Evolutionary conservation across 1,140 invertebrate species (phyloP), one percentile per base, ranked within the genome.

Genomic region (Drosophila bifasciata): DNA sequence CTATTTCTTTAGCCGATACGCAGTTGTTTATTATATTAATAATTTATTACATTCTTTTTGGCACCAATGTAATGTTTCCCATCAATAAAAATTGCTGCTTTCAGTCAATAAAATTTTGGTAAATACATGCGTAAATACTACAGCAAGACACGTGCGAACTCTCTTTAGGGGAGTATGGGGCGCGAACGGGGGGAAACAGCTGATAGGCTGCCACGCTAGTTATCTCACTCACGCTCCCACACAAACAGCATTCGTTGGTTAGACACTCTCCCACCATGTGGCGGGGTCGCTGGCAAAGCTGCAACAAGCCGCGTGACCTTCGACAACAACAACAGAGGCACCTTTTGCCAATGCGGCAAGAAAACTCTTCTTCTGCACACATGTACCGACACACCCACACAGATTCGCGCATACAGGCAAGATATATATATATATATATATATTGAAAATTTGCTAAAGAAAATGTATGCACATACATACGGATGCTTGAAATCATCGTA

Each of bases 381-480:
- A 41, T 15, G 32, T 32, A 64, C 21, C 28, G 23, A 21, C 17
- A 45, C 40, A 44, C 56, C 1, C n/a, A 28, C 43, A 48, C 25
- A 19, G 23, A 41, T 57, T 16, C 7, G 3, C 7, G 17, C 32
- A 36, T 13, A 13, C 32, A 36, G 11, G 11, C 11, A 36, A 13
- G 23, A 25, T 25, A 25, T 1, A 23, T 32, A 44, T 53, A 62
- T 77, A 13, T 5, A 25, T 25, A 25, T 1, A 23, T 32, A 44
- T 53, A 62, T 77, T 81, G 68, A 83, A 66, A 83, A 56, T 52
- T 60, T 83, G 79, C 63, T 74, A 83, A 81, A 50, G 28, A 59
- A 19, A 16, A 48, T 36, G 3, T 36, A 36, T 36, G 32, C 11
- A 36, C 32, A 36, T 36, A 36, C 25, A 49, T 8, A 60, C 28